Base-by-base conservation (phyloP, 2,113 vertebrate genomes). In the Lanius collurio region DNA sequence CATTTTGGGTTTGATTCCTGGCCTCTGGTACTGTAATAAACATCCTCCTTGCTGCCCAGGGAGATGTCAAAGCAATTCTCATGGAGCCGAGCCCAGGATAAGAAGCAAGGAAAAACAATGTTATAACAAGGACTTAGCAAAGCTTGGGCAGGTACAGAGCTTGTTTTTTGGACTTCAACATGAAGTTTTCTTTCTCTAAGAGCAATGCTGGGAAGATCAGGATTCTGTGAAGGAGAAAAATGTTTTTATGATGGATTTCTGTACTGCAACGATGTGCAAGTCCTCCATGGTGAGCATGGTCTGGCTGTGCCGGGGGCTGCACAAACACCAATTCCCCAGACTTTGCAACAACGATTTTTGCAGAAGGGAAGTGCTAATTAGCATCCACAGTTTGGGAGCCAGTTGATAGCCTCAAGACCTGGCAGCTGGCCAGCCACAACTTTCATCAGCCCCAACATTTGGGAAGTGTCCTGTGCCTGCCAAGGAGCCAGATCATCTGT, bases 311-410 rank as follows among this genome's bases (percentile, higher is more conserved):
- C 23, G 21, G 41, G 57, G 47, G 62, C 88, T 76, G 75, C 12
- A 8, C 63, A 46, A 56, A 69, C 64, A 52, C 4, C 0, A 7
- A 68, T 47, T 76, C 68, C 42, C n/a, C n/a, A 37, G 87, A 50
- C 31, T 77, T 80, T 9, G 64, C 31, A 49, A 62, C 44, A 15
- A 20, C 14, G 8, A 9, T 74, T 96, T 83, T 77, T 77, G 67
- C 77, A 89, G 93, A 74, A 77, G 52, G 80, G 20, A 87, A 91
- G 81, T 18, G 80, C 60, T 93, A 89, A 95, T 86, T 74, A 70
- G 41, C 4, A 35, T 22, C 63, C 7, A 19, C 53, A 24, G 68
- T 53, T 86, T 22, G 33, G 88, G 71, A 92, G 89, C n/a, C 55
- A 8, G 71, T n/a, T 13, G 37, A 33, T 52, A 42, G 67, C 90